Conservation (phyloP, 2,888 invertebrate species). For the Epirrhoe alternata region DNA sequence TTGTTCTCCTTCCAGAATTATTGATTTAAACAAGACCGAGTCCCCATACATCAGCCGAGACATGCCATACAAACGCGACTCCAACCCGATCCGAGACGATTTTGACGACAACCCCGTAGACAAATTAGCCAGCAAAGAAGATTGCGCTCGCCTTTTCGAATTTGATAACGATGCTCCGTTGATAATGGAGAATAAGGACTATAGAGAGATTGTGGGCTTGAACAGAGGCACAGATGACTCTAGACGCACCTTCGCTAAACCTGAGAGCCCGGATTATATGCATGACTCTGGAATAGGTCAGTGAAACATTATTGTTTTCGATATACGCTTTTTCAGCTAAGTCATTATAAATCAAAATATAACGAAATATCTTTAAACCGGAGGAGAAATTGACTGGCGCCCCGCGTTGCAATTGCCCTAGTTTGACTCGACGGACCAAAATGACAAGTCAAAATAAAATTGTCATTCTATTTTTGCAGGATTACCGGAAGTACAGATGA, state of each 20-base stretch:
- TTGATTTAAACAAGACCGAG: slow-evolving; percentile 80
- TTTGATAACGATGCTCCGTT: slow-evolving; percentile 85
- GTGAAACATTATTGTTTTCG: slow-evolving; percentile 12
- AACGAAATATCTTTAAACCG: too few relatives aligned
- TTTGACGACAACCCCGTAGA: slow-evolving; percentile 76
- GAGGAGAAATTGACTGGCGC: too few relatives aligned
- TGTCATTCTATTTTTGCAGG: slow-evolving; percentile 56
- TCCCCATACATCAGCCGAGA: slow-evolving; percentile 76
- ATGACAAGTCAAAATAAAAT: background rate
- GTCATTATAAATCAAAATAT: too few relatives aligned
- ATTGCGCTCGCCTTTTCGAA: slow-evolving; percentile 82
- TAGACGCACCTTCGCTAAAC: slow-evolving; percentile 80
- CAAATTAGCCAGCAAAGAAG: slow-evolving; percentile 75
- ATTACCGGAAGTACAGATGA: slow-evolving; percentile 79
- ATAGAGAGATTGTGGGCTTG: slow-evolving; percentile 76
- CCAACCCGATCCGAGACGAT: slow-evolving; percentile 60
- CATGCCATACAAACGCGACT: slow-evolving; percentile 70
- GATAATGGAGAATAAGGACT: slow-evolving; percentile 81
- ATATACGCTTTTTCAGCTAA: too few relatives aligned
- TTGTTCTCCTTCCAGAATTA: slow-evolving; percentile 76
- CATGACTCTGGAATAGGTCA: slow-evolving; percentile 83
- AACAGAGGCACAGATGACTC: slow-evolving; percentile 80
- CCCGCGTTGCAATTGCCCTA: too few relatives aligned
- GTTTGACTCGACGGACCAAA: background rate
- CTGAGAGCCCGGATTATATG: slow-evolving; percentile 83